phyloP scores from a whole-genome alignment of 2,113 vertebrate genomes.

The Apteryx owenii region DNA sequence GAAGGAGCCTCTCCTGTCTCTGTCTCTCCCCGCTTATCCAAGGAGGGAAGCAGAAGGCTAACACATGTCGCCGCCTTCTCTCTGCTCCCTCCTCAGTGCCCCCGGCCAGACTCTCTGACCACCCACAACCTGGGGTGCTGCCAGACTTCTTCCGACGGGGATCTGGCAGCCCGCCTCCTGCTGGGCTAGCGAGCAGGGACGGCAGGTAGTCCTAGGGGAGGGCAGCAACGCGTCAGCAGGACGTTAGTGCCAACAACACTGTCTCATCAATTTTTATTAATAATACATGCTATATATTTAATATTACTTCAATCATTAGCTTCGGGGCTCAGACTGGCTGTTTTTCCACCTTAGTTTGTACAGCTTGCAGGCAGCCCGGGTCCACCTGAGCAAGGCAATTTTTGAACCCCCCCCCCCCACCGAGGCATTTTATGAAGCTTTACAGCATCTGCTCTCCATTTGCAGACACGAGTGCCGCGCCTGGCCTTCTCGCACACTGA shows the following conservation, averaged over 20 bases:
- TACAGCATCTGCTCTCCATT: neutral
- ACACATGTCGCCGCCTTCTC: too few relatives aligned
- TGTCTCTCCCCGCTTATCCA: neutral
- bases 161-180: neutral
- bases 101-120: too few relatives aligned
- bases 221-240: neutral
- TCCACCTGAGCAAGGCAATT: neutral
- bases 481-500: neutral
- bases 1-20: neutral
- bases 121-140: too few relatives aligned
- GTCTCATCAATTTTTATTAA: too few relatives aligned
- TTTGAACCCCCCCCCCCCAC: too few relatives aligned
- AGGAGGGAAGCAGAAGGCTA: neutral
- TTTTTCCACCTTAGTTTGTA: neutral
- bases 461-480: neutral
- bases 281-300: too few relatives aligned
- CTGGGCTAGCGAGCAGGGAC: neutral
- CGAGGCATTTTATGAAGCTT: accelerated
- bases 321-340: neutral
- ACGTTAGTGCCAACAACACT: accelerated
- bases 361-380: neutral
- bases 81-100: too few relatives aligned
- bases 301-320: neutral
- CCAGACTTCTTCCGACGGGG: neutral
- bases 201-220: neutral